Evolutionary conservation across 2,797 vertebrate genomes (phyloP), one percentile per base, ranked within the genome.

Genomic region (Nannoperca obscura): DNA sequence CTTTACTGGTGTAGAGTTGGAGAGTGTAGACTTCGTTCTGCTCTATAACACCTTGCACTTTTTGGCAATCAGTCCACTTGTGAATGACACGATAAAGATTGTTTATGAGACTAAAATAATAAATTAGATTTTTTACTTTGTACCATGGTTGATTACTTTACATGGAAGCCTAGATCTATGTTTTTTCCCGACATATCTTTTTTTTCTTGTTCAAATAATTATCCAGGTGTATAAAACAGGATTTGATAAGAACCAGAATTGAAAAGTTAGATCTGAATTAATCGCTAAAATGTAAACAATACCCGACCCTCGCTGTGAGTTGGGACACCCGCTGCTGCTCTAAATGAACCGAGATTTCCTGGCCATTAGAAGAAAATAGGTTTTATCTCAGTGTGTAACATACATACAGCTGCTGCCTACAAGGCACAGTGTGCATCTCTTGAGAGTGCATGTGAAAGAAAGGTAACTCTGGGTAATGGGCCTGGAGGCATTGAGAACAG

Each of bases 311-410:
- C 61, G 64, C 60, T 73, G 50, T 78, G 59, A 73, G 75, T 3
- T 52, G 36, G 58, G 47, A 62, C 46, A 46, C 85, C 77, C 17
- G 40, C 84, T 67, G 77, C 72, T 87, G 71, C 63, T 81, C 57
- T 83, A 71, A 90, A 88, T 85, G 64, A 78, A 71, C 74, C 65
- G 70, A 86, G 80, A 90, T 90, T 88, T 80, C 53, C 38, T 72
- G 66, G 71, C 83, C 77, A 89, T 91, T 89, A 87, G 49, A 62
- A 50, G 38, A 50, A 88, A 88, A 91, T 86, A 65, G 68, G 76
- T 87, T 91, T 80, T 76, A 90, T 88, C 91, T 89, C 67, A 62
- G 46, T 74, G 67, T 86, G 79, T 55, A 68, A 83, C 78, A 77
- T 85, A 82, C 79, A 84, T 84, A 60, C 78, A 82, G 89, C 74